phyloP scores from a whole-genome alignment of 2,113 vertebrate species.

The Pollimyrus isidori region DNA sequence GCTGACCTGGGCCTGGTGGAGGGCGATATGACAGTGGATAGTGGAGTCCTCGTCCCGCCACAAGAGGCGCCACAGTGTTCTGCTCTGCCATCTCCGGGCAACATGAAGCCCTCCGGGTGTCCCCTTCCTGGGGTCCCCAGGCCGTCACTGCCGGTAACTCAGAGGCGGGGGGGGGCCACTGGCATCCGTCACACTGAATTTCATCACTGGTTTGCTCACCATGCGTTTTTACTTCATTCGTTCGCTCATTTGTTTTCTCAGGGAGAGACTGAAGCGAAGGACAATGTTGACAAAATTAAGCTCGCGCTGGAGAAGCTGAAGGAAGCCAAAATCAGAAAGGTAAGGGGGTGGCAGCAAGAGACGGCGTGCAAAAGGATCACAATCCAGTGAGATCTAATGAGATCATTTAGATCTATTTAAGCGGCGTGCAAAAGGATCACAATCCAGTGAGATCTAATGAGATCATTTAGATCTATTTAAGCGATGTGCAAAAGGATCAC shows the following conservation, averaged over 20 bases:
- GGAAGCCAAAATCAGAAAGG: constrained; percentile 97
- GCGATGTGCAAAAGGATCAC: too few relatives aligned
- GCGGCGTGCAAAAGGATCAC: too few relatives aligned
- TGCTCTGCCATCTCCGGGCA: not conserved
- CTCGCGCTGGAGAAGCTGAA: constrained; percentile 89
- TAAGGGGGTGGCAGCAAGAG: constrained; percentile 32
- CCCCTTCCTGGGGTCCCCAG: constrained; percentile 52
- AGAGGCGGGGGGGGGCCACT: too few relatives aligned
- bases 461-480: too few relatives aligned
- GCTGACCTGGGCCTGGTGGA: constrained; percentile 83
- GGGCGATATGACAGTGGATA: constrained; percentile 64
- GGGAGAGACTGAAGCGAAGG: constrained; percentile 76
- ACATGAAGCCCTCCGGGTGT: constrained; percentile 34
- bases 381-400: too few relatives aligned
- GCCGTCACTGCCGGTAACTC: constrained; percentile 55
- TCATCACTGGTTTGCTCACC: not conserved
- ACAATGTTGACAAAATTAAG: constrained; percentile 91
- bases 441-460: too few relatives aligned
- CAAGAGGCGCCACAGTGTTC: not conserved
- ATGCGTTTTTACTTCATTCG: not conserved
- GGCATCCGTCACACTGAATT: not conserved
- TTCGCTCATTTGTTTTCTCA: constrained; percentile 44
- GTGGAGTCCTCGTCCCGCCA: not conserved
- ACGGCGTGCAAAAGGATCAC: too few relatives aligned
- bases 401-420: too few relatives aligned